These are phyloP conservation scores for Drosophila triauraria DNA, from an alignment of 1,140 invertebrate genomes.

Conservation along the genomic window DNA sequence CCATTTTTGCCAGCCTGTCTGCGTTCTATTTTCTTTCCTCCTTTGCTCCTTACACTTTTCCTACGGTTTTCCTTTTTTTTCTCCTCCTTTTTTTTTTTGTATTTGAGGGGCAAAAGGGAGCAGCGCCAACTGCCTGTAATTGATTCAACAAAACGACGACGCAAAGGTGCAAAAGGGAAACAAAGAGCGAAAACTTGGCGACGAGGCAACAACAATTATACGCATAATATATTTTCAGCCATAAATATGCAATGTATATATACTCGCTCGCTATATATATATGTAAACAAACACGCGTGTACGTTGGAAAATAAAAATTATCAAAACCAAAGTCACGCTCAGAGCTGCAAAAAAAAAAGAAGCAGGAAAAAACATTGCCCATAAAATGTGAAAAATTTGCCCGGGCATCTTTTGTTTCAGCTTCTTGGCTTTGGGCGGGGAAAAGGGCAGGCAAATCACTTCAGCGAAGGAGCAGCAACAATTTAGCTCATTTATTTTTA, in stretches of 20 bases:
- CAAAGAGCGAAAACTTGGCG: slow-evolving; percentile 51
- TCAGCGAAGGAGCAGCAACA: slow-evolving; percentile 47
- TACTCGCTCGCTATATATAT: not conserved
- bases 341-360: slow-evolving; percentile 6
- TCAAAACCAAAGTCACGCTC: slow-evolving; percentile 63
- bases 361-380: slow-evolving; percentile 28
- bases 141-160: slow-evolving; percentile 77
- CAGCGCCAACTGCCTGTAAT: slow-evolving; percentile 70
- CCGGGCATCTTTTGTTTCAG: slow-evolving; percentile 45
- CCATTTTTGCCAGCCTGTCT: slow-evolving; percentile 78
- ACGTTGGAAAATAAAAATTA: slow-evolving; percentile 48
- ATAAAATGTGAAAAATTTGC: slow-evolving; percentile 62
- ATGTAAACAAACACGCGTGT: slow-evolving; percentile 25
- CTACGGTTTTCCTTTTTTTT: slow-evolving; percentile 15
- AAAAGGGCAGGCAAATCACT: slow-evolving; percentile 63
- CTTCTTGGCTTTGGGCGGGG: slow-evolving; percentile 22
- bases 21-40: slow-evolving; percentile 38
- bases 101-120: slow-evolving; percentile 44
- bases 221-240: slow-evolving; percentile 78
- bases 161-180: slow-evolving; percentile 65
- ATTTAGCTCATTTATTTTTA: slow-evolving; percentile 79
- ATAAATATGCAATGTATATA: slow-evolving; percentile 64
- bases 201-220: slow-evolving; percentile 78
- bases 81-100: slow-evolving; percentile 5
- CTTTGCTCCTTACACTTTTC: slow-evolving; percentile 31